Percentiles rank a stretch among this genome's conserved stretches.
Conservation (phyloP, 2,888 invertebrate species). For the Cheilosia impressa region DNA sequence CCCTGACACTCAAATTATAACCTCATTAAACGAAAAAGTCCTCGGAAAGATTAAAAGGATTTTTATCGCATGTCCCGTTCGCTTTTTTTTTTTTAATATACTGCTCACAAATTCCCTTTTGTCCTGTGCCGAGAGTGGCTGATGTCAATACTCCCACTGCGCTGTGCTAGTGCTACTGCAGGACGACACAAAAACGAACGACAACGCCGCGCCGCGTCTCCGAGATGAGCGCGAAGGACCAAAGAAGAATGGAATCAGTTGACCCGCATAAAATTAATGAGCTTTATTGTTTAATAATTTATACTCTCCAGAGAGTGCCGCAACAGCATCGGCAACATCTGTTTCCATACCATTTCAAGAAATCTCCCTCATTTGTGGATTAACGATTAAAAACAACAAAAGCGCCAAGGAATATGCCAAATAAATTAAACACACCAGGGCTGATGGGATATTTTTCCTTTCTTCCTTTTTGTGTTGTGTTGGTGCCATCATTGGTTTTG, state of each 20-base stretch:
- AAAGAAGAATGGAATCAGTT: conserved; percentile 68
- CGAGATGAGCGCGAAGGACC: conserved; percentile 21
- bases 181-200: conserved; percentile 4
- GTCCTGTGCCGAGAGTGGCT: conserved; percentile 47
- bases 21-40: conserved; percentile 69
- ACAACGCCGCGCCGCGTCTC: conserved; percentile 23
- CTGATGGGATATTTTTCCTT: not conserved
- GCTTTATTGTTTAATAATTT: conserved; percentile 74
- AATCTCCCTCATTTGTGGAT: conserved; percentile 57
- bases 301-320: conserved; percentile 65
- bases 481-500: conserved; percentile 55
- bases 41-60: conserved; percentile 69
- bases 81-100: conserved; percentile 33
- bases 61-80: conserved; percentile 67
- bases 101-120: conserved; percentile 73
- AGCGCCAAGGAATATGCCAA: conserved; percentile 4
- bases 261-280: conserved; percentile 75
- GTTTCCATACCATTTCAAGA: conserved; percentile 30
- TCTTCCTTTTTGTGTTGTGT: not conserved
- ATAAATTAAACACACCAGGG: conserved; percentile 4
- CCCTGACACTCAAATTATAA: conserved; percentile 75
- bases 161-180: conserved; percentile 11
- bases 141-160: conserved; percentile 54
- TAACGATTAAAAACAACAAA: conserved; percentile 60
- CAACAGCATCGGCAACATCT: conserved; percentile 60